Percentiles rank a stretch among this genome's conserved stretches.
Conservation (phyloP, 2,888 invertebrate genomes). For the Callyntrura sp. region DNA sequence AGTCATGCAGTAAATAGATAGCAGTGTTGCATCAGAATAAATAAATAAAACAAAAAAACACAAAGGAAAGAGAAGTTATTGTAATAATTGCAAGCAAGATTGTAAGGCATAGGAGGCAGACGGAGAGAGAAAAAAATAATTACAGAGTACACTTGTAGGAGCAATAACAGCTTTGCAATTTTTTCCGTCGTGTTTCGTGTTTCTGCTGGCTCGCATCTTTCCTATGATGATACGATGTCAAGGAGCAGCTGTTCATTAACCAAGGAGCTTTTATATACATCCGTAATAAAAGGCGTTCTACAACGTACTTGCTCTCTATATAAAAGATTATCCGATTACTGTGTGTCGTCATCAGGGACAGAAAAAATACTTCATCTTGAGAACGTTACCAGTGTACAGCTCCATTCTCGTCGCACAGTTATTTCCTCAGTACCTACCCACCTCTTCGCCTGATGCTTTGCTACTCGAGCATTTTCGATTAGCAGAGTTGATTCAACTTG, state of each 20-base stretch:
- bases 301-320: neutral
- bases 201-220: neutral
- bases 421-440: neutral
- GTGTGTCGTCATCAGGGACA: neutral
- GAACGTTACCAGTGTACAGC: no score
- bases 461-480: neutral
- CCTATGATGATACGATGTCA: no score
- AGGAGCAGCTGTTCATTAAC: neutral
- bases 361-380: no score
- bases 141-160: neutral
- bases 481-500: constrained; percentile 26
- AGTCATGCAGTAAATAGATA: constrained; percentile 54
- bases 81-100: constrained; percentile 20
- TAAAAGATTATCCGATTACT: neutral
- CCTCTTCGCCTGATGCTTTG: neutral
- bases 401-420: no score
- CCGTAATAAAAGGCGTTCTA: neutral
- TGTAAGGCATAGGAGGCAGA: neutral
- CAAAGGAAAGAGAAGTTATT: neutral
- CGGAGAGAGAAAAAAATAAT: constrained; percentile 15
- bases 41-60: constrained; percentile 37
- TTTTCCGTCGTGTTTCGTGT: neutral
- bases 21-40: constrained; percentile 60
- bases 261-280: no score
- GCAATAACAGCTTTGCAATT: neutral